These are phyloP conservation scores for Autographa gamma DNA, from an alignment of 2,888 invertebrate genomes.

Conservation along the genomic window DNA sequence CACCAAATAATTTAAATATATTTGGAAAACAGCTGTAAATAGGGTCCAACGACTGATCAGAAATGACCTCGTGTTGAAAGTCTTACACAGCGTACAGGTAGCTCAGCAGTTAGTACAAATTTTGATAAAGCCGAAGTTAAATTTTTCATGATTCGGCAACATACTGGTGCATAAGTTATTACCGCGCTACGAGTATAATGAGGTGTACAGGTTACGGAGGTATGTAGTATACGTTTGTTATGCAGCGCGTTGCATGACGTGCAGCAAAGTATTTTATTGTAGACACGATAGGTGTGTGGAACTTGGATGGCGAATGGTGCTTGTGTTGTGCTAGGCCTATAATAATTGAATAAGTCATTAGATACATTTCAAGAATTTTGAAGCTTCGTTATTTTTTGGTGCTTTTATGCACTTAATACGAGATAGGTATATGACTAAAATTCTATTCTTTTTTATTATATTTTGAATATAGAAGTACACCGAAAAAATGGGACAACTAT, in stretches of 20 bases:
- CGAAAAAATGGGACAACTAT: no score
- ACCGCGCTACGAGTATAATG: conserved; percentile 4
- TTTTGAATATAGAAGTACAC: no score
- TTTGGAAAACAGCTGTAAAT: no score
- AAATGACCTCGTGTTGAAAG: no score
- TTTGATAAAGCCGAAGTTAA: conserved; percentile 4
- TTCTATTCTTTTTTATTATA: no score
- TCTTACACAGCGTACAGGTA: neutral
- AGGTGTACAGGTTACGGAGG: conserved; percentile 2
- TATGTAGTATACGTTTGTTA: neutral
- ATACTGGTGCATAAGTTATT: conserved; percentile 4
- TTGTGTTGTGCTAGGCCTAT: neutral
- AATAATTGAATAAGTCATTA: no score
- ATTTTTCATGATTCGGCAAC: conserved; percentile 4
- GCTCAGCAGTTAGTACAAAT: neutral
- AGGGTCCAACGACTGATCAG: no score
- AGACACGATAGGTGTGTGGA: neutral
- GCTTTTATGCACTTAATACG: no score
- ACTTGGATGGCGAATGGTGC: neutral
- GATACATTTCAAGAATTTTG: no score
- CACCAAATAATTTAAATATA: no score
- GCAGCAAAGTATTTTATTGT: conserved; percentile 1
- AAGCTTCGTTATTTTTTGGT: no score
- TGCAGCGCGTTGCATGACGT: neutral
- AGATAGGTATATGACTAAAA: no score